Base-by-base conservation (phyloP, 1,140 invertebrate species). In the Oedothorax gibbosus region DNA sequence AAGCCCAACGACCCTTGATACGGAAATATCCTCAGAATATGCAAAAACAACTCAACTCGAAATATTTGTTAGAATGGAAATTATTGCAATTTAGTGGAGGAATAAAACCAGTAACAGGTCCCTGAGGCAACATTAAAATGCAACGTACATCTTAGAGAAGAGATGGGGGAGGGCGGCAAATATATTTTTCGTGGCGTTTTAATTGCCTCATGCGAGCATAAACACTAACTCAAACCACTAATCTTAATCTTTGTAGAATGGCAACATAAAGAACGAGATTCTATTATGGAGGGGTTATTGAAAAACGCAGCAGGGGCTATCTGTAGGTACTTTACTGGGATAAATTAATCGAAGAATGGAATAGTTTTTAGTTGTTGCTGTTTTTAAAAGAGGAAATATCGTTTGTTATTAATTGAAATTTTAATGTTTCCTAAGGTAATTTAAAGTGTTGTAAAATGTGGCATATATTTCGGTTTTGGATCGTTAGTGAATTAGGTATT, bases 181-280 rank as follows among this genome's bases (percentile, higher is more conserved):
- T 80, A 71, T 80, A 80, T 80, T 80, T 79, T 57, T 69, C 65
- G 78, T 80, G 78, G 78, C 78, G 71, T 80, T 80, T 80, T 80
- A 80, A 80, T 80, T 80, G 78, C 65, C 50, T 69, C 50, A 35
- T 65, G 18, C 50, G 78, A 51, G 78, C 78, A 68, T 71, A 56
- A 71, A 80, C 62, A 65, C 54, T 80, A 80, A 80, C 65, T 80
- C 78, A 80, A 80, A 68, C 65, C 65, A 80, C 78, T 69, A 80
- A 71, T 80, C 78, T 65, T 80, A 80, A 80, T 80, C 78, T 80
- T 10, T 15, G 66, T 51, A 60, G 78, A 71, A 80, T 69, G 66
- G 54, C 11, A 53, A 53, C 51, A 80, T 80, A 80, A 80, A 80
- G 66, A 57, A 80, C 50, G 53, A 18, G 2, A 60, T 53, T 80